These are phyloP conservation scores for Synanthedon tipuliformis DNA, from an alignment of 2,888 invertebrate species.

Conservation along the genomic window DNA sequence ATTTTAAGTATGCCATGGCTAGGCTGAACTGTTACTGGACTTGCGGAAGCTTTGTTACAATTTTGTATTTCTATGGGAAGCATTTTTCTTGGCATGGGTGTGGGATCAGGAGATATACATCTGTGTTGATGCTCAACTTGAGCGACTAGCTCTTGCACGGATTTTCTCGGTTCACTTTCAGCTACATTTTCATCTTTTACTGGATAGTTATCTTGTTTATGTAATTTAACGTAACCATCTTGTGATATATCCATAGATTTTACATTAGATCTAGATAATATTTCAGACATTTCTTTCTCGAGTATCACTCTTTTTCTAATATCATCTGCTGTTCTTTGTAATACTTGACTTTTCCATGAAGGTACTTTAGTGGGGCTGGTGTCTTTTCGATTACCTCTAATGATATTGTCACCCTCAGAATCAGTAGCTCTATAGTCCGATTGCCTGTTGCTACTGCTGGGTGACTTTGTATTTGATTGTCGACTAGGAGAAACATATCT, in stretches of 20 bases:
- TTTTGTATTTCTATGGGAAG: conserved; percentile 34
- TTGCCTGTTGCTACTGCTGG: conserved; percentile 28
- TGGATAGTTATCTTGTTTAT: conserved; percentile 39
- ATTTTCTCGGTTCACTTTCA: conserved; percentile 56
- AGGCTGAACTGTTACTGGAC: conserved; percentile 24
- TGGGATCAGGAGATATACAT: conserved; percentile 47
- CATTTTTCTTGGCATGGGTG: conserved; percentile 37
- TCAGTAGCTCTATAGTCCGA: conserved; percentile 30
- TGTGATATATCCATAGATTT: conserved; percentile 59
- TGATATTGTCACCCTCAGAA: conserved; percentile 25
- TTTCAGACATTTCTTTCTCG: conserved; percentile 53
- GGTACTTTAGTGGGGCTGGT: conserved; percentile 21
- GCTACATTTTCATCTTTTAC: conserved; percentile 22
- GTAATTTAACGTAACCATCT: conserved; percentile 61
- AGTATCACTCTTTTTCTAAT: conserved; percentile 48
- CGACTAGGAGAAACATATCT: conserved; percentile 44
- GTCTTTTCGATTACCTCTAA: conserved; percentile 19
- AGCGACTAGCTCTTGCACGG: conserved; percentile 74
- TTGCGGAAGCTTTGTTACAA: conserved; percentile 11
- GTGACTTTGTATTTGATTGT: conserved; percentile 43
- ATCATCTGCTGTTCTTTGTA: conserved; percentile 59
- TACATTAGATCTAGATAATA: conserved; percentile 29
- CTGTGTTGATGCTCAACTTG: conserved; percentile 68
- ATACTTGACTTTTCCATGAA: conserved; percentile 58
- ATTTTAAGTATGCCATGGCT: conserved; percentile 44